Evolutionary conservation across 2,113 vertebrate genomes (phyloP).

Genomic region (Sorex araneus): DNA sequence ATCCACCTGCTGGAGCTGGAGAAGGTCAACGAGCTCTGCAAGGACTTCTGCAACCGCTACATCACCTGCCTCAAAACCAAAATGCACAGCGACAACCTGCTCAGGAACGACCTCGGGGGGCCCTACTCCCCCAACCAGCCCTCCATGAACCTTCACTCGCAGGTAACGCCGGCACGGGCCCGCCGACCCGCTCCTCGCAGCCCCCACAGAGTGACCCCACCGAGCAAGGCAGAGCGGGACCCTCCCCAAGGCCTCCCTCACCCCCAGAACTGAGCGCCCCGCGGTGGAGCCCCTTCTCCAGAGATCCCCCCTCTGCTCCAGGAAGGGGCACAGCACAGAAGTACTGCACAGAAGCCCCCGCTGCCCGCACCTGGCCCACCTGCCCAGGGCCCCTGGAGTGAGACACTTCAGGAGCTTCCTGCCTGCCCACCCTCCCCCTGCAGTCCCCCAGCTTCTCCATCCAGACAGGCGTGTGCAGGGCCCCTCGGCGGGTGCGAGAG

Average conservation of each 20-base stretch:
- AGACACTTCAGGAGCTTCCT: not conserved
- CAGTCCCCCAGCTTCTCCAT: not conserved
- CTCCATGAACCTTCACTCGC: constrained; percentile 94
- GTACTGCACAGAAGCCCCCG: no score
- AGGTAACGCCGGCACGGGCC: constrained; percentile 85
- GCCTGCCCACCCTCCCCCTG: not conserved
- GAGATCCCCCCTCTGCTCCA: not conserved
- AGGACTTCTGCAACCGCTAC: constrained; percentile 99
- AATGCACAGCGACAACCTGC: constrained; percentile 99
- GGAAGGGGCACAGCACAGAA: not conserved
- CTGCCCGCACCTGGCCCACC: no score
- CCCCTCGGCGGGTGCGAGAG: not conserved
- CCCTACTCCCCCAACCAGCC: constrained; percentile 97
- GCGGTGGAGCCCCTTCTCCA: no score
- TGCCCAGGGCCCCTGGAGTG: not conserved
- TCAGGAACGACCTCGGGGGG: constrained; percentile 97
- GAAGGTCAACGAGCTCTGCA: constrained; percentile 99
- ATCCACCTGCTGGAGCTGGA: constrained; percentile 99
- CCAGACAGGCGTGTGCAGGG: not conserved
- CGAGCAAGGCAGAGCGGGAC: no score
- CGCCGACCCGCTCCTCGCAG: no score
- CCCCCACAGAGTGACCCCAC: no score
- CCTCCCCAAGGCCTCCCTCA: no score
- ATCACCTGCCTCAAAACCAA: constrained; percentile 99
- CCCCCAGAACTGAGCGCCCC: no score